phyloP scores from a whole-genome alignment of 2,888 invertebrate species.

The Temnothorax ravouxi region DNA sequence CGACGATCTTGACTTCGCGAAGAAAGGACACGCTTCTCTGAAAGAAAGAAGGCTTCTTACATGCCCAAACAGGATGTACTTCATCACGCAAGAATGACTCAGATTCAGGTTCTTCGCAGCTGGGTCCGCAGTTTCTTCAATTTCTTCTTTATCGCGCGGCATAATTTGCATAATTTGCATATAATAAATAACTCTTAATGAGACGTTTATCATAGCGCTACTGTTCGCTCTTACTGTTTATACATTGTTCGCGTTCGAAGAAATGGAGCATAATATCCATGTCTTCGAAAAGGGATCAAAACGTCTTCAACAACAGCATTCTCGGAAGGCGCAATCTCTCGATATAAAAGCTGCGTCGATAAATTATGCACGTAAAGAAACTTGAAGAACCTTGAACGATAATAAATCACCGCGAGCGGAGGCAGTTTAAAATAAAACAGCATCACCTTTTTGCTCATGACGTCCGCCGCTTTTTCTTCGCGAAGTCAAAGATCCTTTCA shows the following conservation, averaged over 20 bases:
- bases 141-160: constrained; percentile 4
- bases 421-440: constrained; percentile 33
- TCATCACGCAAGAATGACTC: constrained; percentile 37
- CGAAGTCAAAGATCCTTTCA: constrained; percentile 46
- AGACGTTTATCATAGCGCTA: constrained; percentile 27
- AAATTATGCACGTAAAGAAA: constrained; percentile 50
- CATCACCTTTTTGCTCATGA: constrained; percentile 22
- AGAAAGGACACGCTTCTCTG: constrained; percentile 34
- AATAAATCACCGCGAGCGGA: constrained; percentile 47
- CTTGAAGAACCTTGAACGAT: constrained; percentile 32
- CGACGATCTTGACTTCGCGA: constrained; percentile 46
- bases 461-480: constrained; percentile 31
- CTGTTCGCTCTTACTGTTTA: not conserved
- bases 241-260: constrained; percentile 21
- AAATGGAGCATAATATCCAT: constrained; percentile 21
- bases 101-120: constrained; percentile 22
- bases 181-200: constrained; percentile 36
- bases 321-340: constrained; percentile 25
- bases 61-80: constrained; percentile 46
- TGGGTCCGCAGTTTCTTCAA: constrained; percentile 11
- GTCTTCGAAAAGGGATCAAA: constrained; percentile 6
- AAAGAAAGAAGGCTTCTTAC: constrained; percentile 41
- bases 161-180: constrained; percentile 32
- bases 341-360: constrained; percentile 51
- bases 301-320: not conserved